These are phyloP conservation scores for Pandemis cinnamomeana DNA, from an alignment of 2,888 invertebrate species.

Conservation along the genomic window DNA sequence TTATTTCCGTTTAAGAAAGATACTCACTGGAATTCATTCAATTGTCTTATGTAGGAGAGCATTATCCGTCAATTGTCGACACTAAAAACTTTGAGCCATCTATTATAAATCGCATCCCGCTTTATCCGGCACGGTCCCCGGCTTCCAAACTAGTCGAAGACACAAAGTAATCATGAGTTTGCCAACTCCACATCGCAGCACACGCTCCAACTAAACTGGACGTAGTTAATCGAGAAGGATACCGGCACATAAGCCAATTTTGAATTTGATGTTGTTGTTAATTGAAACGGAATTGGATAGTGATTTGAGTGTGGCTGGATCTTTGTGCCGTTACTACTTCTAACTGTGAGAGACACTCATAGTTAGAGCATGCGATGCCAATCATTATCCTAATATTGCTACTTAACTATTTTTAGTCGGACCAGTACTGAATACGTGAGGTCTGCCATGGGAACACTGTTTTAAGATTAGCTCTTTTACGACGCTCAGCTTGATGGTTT, in stretches of 20 bases:
- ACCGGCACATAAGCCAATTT: not conserved
- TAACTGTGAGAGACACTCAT: not conserved
- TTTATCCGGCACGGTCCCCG: not conserved
- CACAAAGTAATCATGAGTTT: constrained; percentile 39
- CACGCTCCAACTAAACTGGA: constrained; percentile 1
- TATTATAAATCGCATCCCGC: not conserved
- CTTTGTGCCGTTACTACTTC: no score
- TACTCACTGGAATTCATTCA: not conserved
- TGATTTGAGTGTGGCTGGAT: not conserved
- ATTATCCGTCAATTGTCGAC: not conserved
- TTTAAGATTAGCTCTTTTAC: no score
- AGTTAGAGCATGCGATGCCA: constrained; percentile 1
- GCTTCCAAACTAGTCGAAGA: constrained; percentile 26
- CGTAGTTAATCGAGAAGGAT: not conserved
- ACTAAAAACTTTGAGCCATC: not conserved
- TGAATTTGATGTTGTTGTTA: not conserved
- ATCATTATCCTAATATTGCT: not conserved
- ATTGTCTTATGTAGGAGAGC: not conserved
- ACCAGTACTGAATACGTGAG: no score
- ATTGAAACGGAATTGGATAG: not conserved
- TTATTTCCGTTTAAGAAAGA: no score
- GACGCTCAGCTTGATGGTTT: no score
- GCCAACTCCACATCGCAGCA: not conserved
- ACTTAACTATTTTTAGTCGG: not conserved
- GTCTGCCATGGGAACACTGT: no score